A percentile compares a stretch with the other conserved stretches of the same genome.
Conservation (phyloP, 2,797 vertebrate genomes). For the Pyrocephalus nanus region DNA sequence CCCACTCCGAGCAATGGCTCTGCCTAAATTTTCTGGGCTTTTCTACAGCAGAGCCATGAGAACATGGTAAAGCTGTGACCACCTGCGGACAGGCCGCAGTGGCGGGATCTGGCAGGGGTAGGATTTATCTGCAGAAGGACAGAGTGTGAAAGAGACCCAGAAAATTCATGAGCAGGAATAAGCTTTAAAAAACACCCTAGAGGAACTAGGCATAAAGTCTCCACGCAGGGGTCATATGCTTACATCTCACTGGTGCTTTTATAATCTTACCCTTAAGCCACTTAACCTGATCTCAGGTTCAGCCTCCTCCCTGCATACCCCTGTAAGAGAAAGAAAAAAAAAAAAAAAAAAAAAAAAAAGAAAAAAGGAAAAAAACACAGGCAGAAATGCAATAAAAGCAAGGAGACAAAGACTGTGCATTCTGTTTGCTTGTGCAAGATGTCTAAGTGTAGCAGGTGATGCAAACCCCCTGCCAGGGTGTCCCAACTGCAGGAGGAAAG, state of each 20-base stretch:
- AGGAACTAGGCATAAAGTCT: neutral
- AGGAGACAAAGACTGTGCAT: neutral
- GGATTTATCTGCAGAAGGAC: neutral
- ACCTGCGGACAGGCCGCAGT: neutral
- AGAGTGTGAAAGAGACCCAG: neutral
- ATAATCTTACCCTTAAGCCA: constrained; percentile 14
- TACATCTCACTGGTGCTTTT: neutral
- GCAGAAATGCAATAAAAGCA: neutral
- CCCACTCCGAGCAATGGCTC: neutral
- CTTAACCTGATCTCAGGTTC: neutral
- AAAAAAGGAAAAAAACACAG: neutral
- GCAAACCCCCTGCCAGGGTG: neutral
- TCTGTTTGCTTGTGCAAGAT: neutral
- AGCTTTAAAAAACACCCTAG: neutral
- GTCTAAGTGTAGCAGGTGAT: neutral
- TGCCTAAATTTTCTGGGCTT: neutral
- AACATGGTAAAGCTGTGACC: neutral
- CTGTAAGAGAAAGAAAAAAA: neutral
- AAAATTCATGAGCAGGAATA: neutral
- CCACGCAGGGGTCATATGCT: neutral
- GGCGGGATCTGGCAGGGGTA: neutral
- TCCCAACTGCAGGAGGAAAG: neutral
- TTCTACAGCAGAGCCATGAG: neutral
- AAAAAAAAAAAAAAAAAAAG: neutral
- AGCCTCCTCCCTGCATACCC: neutral